Conservation (phyloP, 2,888 invertebrate species). For the Pardosa pseudoannulata region DNA sequence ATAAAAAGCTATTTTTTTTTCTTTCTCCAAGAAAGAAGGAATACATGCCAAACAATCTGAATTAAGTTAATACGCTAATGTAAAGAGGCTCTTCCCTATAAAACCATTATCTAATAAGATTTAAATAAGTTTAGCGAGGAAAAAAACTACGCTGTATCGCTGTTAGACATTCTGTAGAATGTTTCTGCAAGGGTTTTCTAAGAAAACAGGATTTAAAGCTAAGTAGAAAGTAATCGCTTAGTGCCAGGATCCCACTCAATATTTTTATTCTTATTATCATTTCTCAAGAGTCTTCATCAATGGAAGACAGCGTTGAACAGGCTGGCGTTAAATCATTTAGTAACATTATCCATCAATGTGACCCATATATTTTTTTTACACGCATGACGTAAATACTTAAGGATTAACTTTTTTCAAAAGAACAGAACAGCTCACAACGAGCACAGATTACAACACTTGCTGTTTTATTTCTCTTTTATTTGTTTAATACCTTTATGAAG, state of each 20-base stretch:
- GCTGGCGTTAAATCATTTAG: constrained; percentile 51
- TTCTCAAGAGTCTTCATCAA: constrained; percentile 7
- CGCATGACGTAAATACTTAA: constrained; percentile 32
- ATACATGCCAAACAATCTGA: not conserved
- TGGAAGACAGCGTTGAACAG: constrained; percentile 22
- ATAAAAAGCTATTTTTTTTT: too few relatives aligned
- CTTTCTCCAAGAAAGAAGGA: not conserved
- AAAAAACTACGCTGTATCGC: constrained; percentile 24
- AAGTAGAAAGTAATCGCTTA: constrained; percentile 47
- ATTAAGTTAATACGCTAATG: constrained; percentile 21
- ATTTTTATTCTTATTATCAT: constrained; percentile 8
- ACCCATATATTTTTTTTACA: constrained; percentile 36
- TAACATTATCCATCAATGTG: constrained; percentile 52
- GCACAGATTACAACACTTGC: not conserved
- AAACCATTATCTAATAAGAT: constrained; percentile 61
- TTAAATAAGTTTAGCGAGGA: constrained; percentile 33
- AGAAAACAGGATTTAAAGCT: constrained; percentile 61
- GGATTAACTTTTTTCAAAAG: constrained; percentile 37
- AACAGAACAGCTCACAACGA: not conserved
- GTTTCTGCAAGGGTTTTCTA: constrained; percentile 27
- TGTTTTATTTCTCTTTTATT: too few relatives aligned
- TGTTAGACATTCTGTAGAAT: constrained; percentile 24
- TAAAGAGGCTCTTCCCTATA: constrained; percentile 32
- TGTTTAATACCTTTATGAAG: too few relatives aligned
- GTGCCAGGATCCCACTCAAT: not conserved